Evolutionary conservation across 2,888 invertebrate genomes (phyloP).

Genomic region (Frankliniella intonsa): DNA sequence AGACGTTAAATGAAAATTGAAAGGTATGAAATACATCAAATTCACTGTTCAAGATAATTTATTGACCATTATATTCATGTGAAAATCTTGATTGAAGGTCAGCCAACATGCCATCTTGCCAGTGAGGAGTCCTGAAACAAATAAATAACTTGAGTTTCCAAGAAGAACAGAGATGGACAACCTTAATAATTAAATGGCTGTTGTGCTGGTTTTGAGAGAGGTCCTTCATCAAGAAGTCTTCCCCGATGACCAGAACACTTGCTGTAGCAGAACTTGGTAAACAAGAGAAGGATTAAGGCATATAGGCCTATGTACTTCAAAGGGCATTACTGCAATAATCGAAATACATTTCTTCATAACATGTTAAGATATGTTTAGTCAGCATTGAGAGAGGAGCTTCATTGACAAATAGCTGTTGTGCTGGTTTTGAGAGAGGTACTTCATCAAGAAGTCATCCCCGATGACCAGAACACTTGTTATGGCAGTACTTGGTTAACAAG

Average conservation of each 20-base stretch:
- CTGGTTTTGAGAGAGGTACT: background rate
- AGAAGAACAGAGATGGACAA: background rate
- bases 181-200: background rate
- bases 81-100: background rate
- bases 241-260: background rate
- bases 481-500: background rate
- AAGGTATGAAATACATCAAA: background rate
- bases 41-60: conserved; percentile 6
- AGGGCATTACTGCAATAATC: background rate
- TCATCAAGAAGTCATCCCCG: background rate
- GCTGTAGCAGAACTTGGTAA: background rate
- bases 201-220: background rate
- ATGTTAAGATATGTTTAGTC: too few relatives aligned
- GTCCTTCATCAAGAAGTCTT: background rate
- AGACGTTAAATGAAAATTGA: background rate
- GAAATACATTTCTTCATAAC: too few relatives aligned
- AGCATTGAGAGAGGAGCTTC: too few relatives aligned
- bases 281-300: background rate
- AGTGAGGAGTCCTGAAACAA: background rate
- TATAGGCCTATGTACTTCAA: background rate
- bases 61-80: background rate
- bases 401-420: background rate
- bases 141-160: background rate
- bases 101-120: background rate
- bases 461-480: background rate